A percentile compares a stretch with the other conserved stretches of the same genome.
These are phyloP conservation scores for Colletes latitarsis DNA, from an alignment of 1,140 invertebrate genomes.

Conservation along the genomic window DNA sequence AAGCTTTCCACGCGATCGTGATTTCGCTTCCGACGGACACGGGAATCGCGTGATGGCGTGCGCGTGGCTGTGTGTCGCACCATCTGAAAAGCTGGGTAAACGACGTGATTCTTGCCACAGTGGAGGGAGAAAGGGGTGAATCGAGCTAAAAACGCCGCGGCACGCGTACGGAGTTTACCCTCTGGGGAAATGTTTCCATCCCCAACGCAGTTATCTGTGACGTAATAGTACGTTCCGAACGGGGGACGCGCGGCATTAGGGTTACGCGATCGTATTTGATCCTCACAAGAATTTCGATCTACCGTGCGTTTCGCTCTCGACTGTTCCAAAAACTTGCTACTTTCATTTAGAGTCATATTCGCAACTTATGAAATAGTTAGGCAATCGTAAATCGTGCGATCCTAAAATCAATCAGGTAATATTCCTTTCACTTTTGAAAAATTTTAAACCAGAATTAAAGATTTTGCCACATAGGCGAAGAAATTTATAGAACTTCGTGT, in stretches of 20 bases:
- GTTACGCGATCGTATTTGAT: constrained; percentile 38
- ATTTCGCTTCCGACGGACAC: constrained; percentile 66
- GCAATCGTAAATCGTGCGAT: too few relatives aligned
- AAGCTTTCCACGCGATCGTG: constrained; percentile 56
- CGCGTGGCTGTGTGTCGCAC: constrained; percentile 32
- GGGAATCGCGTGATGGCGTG: constrained; percentile 68
- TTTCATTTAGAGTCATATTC: too few relatives aligned
- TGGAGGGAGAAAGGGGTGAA: not conserved
- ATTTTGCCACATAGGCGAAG: too few relatives aligned
- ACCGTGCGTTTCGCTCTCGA: constrained; percentile 4
- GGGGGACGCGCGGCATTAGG: constrained; percentile 43
- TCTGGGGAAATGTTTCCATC: constrained; percentile 32
- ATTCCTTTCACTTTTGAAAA: too few relatives aligned
- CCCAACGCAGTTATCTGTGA: constrained; percentile 24
- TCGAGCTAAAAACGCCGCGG: constrained; percentile 47
- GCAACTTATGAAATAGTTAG: too few relatives aligned
- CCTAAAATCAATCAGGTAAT: too few relatives aligned
- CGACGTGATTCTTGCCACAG: constrained; percentile 19
- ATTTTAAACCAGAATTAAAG: too few relatives aligned
- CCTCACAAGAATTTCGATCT: constrained; percentile 39
- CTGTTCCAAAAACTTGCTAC: too few relatives aligned
- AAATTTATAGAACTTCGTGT: too few relatives aligned
- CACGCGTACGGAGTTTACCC: constrained; percentile 30
- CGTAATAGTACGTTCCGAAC: constrained; percentile 43
- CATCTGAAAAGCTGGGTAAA: constrained; percentile 42